phyloP scores from a whole-genome alignment of 2,888 invertebrate genomes.

The Corythucha ciliata region DNA sequence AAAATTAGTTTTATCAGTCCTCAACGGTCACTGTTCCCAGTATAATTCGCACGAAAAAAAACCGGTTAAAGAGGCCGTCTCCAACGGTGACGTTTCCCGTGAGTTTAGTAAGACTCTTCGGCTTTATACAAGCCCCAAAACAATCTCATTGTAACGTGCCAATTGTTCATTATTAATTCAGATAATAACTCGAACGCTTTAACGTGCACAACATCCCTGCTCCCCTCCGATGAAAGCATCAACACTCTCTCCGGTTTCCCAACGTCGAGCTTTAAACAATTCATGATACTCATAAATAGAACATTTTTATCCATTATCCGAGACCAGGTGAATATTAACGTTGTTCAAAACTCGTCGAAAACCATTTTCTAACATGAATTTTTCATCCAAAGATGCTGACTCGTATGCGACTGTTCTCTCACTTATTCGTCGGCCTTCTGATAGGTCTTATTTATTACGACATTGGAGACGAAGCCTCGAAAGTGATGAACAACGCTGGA shows the following conservation, averaged over 20 bases:
- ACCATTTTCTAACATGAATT: background rate
- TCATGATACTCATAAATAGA: constrained; percentile 76
- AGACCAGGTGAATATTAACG: constrained; percentile 45
- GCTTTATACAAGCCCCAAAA: no score
- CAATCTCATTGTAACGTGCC: background rate
- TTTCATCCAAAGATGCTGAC: constrained; percentile 63
- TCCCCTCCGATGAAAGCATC: constrained; percentile 64
- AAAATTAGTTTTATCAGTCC: constrained; percentile 73
- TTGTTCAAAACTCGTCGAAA: background rate
- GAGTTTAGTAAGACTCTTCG: constrained; percentile 20
- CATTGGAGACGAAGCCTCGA: constrained; percentile 85
- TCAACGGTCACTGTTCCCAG: constrained; percentile 59
- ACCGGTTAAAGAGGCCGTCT: constrained; percentile 22
- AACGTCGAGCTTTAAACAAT: constrained; percentile 72
- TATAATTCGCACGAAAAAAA: constrained; percentile 28
- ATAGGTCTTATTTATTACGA: constrained; percentile 90
- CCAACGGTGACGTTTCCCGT: constrained; percentile 28
- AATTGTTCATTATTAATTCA: background rate
- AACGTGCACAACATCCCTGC: constrained; percentile 51
- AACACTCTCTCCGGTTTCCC: constrained; percentile 56
- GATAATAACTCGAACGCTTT: constrained; percentile 15
- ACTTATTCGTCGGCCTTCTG: constrained; percentile 78
- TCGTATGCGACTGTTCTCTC: constrained; percentile 74
- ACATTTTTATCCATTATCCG: constrained; percentile 72
- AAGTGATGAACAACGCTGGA: constrained; percentile 90